Base-by-base conservation (phyloP, 2,797 vertebrate genomes). In the Chaunax sp. region DNA sequence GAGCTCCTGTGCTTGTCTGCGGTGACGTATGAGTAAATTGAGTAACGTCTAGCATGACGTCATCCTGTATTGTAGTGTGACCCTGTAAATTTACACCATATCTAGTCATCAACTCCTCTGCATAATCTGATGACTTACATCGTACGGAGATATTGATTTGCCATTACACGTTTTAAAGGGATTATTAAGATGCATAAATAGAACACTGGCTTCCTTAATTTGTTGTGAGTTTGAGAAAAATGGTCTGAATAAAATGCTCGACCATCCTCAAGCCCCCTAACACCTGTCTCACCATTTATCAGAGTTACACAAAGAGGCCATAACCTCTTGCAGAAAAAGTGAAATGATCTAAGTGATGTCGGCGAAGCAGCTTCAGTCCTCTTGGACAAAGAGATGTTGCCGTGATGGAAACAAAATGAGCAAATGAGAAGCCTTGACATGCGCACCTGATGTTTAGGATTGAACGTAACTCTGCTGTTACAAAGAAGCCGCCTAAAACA, bases 231-330 rank as follows among this genome's bases (percentile, higher is more conserved):
- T n/a, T n/a, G n/a, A n/a, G n/a, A n/a, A 30, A 30, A 30, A 8
- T 30, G 28, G n/a, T n/a, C n/a, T n/a, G n/a, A n/a, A 30, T 4
- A 30, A 30, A 30, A 37, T 11, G 9, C 12, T 37, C 35, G 3
- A 37, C 35, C 35, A 37, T 37, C 10, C 10, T 11, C 35, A 2
- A 11, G 8, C 35, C 5, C 28, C 12, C 43, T 13, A 20, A 46
- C 44, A 49, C 53, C 23, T n/a, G 44, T 35, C 41, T 43, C 13
- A 12, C 65, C 20, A 62, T 75, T 69, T 51, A 8, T 78, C 65
- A 53, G 41, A 45, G 49, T 72, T 70, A 71, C 74, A 70, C 43
- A 52, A 68, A 45, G 73, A 68, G 15, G 65, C 12, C 33, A n/a
- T n/a, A 35, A 35, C 33, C 10, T n/a, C n/a, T 35, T 11, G 33